Evolutionary conservation across 1,140 invertebrate genomes (phyloP).

Genomic region (Lethrus apterus): DNA sequence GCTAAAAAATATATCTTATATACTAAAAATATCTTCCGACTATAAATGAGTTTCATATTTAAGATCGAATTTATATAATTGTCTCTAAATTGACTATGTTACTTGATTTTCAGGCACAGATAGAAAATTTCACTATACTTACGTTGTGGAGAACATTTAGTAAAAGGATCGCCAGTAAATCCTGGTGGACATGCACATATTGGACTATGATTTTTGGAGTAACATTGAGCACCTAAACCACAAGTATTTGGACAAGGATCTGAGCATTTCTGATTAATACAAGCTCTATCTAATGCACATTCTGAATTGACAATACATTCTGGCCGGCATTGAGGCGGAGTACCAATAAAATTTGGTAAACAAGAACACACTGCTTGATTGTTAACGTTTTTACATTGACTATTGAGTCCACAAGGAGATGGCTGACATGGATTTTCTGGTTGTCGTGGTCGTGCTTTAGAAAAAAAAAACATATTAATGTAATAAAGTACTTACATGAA

Average conservation of each 20-base stretch:
- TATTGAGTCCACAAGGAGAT: slow-evolving; percentile 59
- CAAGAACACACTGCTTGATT: slow-evolving; percentile 57
- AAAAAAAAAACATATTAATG: not conserved
- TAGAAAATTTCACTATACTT: too few species aligned
- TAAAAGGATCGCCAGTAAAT: slow-evolving; percentile 69
- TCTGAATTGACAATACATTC: slow-evolving; percentile 57
- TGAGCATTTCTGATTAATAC: slow-evolving; percentile 53
- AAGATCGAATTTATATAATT: too few species aligned
- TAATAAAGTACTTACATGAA: not conserved
- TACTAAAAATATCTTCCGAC: too few species aligned
- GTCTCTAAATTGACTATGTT: too few species aligned
- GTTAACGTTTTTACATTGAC: slow-evolving; percentile 52
- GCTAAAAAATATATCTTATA: too few species aligned
- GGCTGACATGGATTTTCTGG: slow-evolving; percentile 52
- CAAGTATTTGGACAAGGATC: slow-evolving; percentile 59
- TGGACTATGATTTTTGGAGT: slow-evolving; percentile 50
- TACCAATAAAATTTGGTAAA: slow-evolving; percentile 51
- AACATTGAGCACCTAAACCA: slow-evolving; percentile 53
- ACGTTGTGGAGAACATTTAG: slow-evolving; percentile 46
- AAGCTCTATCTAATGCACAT: slow-evolving; percentile 53
- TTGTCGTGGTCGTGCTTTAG: slow-evolving; percentile 7
- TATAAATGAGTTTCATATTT: too few species aligned
- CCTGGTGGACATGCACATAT: slow-evolving; percentile 66
- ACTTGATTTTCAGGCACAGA: too few species aligned
- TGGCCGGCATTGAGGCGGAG: slow-evolving; percentile 53